Conservation (phyloP, 1,140 invertebrate genomes). For the Ceratoteleas bidentatus region DNA sequence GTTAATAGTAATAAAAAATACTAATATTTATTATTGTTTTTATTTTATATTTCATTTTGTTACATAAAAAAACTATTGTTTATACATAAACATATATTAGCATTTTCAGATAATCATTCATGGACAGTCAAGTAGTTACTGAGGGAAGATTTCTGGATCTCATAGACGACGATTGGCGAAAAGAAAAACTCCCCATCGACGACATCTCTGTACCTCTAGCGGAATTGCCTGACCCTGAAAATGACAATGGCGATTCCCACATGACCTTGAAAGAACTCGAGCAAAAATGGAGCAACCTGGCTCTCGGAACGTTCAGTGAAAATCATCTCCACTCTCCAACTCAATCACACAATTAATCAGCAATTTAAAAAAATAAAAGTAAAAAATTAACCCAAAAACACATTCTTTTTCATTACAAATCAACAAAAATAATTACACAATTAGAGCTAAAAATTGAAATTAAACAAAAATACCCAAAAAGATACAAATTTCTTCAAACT, state of each 20-base stretch:
- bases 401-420: too few species aligned
- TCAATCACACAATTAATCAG: conserved; percentile 78
- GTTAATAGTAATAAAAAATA: too few species aligned
- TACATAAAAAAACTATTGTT: too few species aligned
- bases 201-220: conserved; percentile 93
- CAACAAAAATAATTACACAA: too few species aligned
- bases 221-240: conserved; percentile 96
- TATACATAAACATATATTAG: too few species aligned
- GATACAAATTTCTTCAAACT: too few species aligned
- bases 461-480: too few species aligned
- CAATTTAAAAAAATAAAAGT: too few species aligned
- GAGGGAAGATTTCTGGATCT: conserved; percentile 92
- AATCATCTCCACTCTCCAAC: conserved; percentile 79
- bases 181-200: conserved; percentile 92
- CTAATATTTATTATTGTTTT: too few species aligned
- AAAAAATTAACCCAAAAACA: too few species aligned
- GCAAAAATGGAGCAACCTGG: conserved; percentile 93
- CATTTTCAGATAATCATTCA: conserved; percentile 57
- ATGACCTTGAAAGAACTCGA: conserved; percentile 95
- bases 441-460: too few species aligned
- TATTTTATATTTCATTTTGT: too few species aligned
- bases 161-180: conserved; percentile 94
- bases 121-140: conserved; percentile 84
- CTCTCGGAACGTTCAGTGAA: conserved; percentile 84
- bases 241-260: conserved; percentile 94